These are phyloP conservation scores for Phataginus tetradactyla DNA, from an alignment of 2,797 vertebrate genomes.

Conservation along the genomic window DNA sequence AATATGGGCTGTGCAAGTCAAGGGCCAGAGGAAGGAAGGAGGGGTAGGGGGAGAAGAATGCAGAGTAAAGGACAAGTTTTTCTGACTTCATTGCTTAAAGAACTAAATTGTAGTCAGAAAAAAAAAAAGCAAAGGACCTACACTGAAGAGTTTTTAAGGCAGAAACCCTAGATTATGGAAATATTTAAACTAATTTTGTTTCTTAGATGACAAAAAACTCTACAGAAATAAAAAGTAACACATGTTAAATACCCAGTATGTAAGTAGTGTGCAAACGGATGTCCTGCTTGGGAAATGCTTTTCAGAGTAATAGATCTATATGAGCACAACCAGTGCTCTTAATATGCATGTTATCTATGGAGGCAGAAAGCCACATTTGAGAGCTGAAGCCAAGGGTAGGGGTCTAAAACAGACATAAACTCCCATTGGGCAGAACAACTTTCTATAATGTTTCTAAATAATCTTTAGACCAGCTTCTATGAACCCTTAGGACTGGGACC, in stretches of 20 bases:
- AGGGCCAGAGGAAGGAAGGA: background rate
- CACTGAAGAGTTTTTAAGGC: background rate
- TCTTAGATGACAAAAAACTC: background rate
- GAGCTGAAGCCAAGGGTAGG: slow-evolving; percentile 35
- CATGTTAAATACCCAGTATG: background rate
- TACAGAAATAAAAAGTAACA: background rate
- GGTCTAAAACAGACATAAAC: slow-evolving; percentile 26
- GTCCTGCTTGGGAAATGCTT: background rate
- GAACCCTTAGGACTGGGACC: slow-evolving; percentile 58
- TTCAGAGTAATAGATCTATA: background rate
- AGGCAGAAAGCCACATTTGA: background rate
- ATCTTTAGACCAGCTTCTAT: slow-evolving; percentile 65
- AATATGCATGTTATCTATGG: background rate
- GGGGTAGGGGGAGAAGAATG: background rate
- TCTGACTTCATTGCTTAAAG: background rate
- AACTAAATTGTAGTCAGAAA: background rate
- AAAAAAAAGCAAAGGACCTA: background rate
- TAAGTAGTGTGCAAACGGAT: background rate
- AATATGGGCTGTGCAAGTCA: background rate
- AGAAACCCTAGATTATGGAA: background rate
- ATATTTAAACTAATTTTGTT: background rate
- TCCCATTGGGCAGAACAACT: slow-evolving; percentile 33
- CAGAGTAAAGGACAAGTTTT: background rate
- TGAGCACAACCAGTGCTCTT: background rate
- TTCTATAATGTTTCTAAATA: slow-evolving; percentile 69